A percentile compares a stretch with the other conserved stretches of the same genome.
These are phyloP conservation scores for Andinoacara biseriatus DNA, from an alignment of 2,113 vertebrate species.

Conservation along the genomic window DNA sequence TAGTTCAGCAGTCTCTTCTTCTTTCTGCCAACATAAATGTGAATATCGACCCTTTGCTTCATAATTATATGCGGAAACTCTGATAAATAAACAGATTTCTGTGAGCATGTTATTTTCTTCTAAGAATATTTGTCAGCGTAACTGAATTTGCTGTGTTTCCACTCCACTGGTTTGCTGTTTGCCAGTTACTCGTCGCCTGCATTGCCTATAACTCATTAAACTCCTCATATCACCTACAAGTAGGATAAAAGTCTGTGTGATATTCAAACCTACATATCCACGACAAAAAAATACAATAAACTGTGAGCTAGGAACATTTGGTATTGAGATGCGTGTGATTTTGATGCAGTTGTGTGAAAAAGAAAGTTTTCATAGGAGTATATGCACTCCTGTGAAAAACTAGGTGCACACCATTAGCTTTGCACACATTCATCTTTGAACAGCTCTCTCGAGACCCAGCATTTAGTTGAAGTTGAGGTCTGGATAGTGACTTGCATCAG, in stretches of 20 bases:
- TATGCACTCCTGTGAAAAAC: neutral
- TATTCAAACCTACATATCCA: neutral
- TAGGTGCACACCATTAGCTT: neutral
- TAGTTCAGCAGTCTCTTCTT: neutral
- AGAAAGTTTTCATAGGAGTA: no score
- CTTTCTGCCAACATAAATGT: neutral
- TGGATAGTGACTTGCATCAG: neutral
- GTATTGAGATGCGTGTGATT: neutral
- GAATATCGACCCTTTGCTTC: neutral
- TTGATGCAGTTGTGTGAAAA: neutral
- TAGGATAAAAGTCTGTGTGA: neutral
- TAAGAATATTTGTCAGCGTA: neutral
- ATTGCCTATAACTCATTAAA: neutral
- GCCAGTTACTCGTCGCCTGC: neutral
- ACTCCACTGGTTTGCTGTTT: neutral
- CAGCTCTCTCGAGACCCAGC: neutral
- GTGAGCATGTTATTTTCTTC: neutral
- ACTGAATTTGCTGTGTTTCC: neutral
- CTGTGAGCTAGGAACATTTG: neutral
- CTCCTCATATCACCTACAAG: neutral
- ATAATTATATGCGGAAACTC: neutral
- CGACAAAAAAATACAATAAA: neutral
- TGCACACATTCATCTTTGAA: neutral
- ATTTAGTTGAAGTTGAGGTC: neutral
- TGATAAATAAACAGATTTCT: constrained; percentile 1